Percentiles rank a stretch among this genome's conserved stretches.
These are phyloP conservation scores for Pavo muticus DNA, from an alignment of 2,113 vertebrate genomes.

Conservation along the genomic window DNA sequence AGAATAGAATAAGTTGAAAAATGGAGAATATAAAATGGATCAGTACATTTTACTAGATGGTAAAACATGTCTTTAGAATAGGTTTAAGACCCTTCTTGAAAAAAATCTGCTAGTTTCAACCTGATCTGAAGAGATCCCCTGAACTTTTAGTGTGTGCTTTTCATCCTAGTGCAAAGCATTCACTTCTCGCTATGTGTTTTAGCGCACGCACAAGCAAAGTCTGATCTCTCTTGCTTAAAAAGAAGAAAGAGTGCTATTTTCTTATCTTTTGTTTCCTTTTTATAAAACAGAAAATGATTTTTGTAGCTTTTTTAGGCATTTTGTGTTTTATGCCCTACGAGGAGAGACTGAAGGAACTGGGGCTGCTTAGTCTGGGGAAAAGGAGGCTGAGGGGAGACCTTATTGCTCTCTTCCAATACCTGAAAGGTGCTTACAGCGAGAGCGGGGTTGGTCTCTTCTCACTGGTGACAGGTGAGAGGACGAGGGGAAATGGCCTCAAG, in stretches of 20 bases:
- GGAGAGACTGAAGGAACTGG: no score
- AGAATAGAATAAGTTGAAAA: neutral
- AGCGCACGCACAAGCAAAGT: neutral
- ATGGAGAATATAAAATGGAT: neutral
- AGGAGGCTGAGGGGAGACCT: no score
- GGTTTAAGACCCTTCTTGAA: neutral
- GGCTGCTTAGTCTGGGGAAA: no score
- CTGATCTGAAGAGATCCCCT: neutral
- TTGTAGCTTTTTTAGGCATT: neutral
- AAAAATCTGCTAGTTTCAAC: rapidly evolving
- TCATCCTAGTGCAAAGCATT: neutral
- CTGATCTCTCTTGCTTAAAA: neutral
- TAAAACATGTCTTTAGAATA: neutral
- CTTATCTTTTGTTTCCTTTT: no score
- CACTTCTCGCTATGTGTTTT: neutral
- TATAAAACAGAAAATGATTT: neutral
- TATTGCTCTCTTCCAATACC: no score
- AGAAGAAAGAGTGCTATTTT: neutral
- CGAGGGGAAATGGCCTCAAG: no score
- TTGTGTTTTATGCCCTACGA: neutral
- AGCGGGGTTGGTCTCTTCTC: no score
- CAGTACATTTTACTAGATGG: neutral
- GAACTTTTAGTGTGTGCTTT: neutral
- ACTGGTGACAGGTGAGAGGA: no score
- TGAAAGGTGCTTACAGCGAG: no score